Evolutionary conservation across 1,140 invertebrate genomes (phyloP).

Genomic region (Papilio glaucus): DNA sequence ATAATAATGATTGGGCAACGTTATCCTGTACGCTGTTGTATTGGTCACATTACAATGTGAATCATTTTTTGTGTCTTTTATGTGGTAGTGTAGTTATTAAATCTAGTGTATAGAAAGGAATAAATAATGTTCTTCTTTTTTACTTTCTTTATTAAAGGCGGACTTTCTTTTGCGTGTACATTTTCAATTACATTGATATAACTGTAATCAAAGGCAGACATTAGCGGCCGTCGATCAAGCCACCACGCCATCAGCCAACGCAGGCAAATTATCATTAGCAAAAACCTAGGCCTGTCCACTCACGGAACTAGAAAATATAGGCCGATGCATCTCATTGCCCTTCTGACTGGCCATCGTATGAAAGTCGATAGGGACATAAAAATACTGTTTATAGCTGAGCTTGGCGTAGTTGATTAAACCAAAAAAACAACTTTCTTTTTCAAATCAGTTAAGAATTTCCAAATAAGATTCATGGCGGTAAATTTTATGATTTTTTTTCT

Average conservation of each 20-base stretch:
- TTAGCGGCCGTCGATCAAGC: slow-evolving; percentile 44
- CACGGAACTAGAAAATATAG: slow-evolving; percentile 42
- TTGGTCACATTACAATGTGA: too few relatives aligned
- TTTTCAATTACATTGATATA: slow-evolving; percentile 41
- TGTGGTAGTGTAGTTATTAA: too few relatives aligned
- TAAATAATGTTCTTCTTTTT: background rate
- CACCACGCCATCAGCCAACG: slow-evolving; percentile 38
- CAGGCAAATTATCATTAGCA: slow-evolving; percentile 43
- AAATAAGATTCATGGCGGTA: too few relatives aligned
- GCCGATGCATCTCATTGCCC: slow-evolving; percentile 37
- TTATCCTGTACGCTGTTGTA: too few relatives aligned
- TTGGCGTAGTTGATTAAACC: background rate
- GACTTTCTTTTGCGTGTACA: slow-evolving; percentile 14
- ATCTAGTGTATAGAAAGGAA: too few relatives aligned
- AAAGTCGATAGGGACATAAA: slow-evolving; percentile 40
- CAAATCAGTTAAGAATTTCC: background rate
- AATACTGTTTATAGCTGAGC: slow-evolving; percentile 26
- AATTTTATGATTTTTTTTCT: too few relatives aligned
- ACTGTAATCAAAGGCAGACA: slow-evolving; percentile 39
- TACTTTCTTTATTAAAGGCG: background rate
- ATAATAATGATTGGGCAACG: too few relatives aligned
- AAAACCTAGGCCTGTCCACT: slow-evolving; percentile 40
- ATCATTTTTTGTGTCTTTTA: too few relatives aligned
- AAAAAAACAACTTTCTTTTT: slow-evolving; percentile 28
- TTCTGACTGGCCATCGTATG: slow-evolving; percentile 31